Evolutionary conservation across 2,797 vertebrate species (phyloP).

Genomic region (Pseudomugil tenellus): DNA sequence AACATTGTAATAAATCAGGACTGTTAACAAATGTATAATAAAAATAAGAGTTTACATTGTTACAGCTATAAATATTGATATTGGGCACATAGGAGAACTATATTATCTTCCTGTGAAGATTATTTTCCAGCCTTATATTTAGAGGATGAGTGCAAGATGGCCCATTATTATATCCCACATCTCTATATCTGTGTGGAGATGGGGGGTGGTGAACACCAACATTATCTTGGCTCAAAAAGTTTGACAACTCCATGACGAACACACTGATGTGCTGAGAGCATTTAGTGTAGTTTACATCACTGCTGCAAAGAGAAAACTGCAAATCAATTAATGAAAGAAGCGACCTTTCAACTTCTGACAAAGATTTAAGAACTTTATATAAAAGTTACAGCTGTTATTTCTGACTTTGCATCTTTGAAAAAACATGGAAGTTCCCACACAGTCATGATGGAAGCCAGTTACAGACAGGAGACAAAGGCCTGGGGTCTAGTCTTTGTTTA

Average conservation of each 20-base stretch:
- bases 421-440: slow-evolving; percentile 28
- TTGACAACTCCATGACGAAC: background rate
- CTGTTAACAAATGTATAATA: no score
- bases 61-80: no score
- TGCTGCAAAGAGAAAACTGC: background rate
- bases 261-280: background rate
- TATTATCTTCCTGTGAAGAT: no score
- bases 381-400: background rate
- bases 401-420: background rate
- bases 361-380: background rate
- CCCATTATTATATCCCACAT: no score
- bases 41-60: no score
- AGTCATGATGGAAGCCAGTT: slow-evolving; percentile 39
- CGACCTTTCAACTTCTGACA: background rate
- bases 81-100: no score
- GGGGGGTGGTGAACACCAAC: no score
- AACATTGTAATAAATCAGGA: no score
- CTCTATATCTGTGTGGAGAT: no score
- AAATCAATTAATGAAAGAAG: background rate
- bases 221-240: no score
- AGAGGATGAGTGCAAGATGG: no score
- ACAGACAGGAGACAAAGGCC: slow-evolving; percentile 14
- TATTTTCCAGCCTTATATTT: no score
- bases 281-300: background rate
- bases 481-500: slow-evolving; percentile 17